Evolutionary conservation across 2,797 vertebrate species (phyloP).

Genomic region (Crocidura indochinensis): DNA sequence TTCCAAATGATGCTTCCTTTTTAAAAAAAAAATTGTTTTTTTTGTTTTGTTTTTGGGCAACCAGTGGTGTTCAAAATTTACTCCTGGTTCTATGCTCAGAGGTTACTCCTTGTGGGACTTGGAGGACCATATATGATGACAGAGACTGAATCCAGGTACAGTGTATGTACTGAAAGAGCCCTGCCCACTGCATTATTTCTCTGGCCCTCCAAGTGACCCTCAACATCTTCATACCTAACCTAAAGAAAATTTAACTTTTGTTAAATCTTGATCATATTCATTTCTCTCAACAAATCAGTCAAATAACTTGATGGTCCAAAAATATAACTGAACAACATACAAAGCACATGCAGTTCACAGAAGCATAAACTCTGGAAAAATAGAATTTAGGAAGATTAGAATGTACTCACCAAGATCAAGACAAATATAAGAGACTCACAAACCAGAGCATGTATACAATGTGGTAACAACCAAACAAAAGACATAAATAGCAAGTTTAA

Average conservation of each 20-base stretch:
- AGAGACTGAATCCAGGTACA: no score
- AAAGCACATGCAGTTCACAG: constrained; percentile 20
- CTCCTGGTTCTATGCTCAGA: no score
- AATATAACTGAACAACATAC: not conserved
- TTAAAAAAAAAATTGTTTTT: not conserved
- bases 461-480: constrained; percentile 27
- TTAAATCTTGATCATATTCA: constrained; percentile 12
- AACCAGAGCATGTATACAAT: not conserved
- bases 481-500: not conserved
- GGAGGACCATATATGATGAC: no score
- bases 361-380: not conserved
- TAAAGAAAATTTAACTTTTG: constrained; percentile 44
- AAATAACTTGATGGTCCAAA: constrained; percentile 21
- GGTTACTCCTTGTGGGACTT: no score
- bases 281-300: constrained; percentile 56
- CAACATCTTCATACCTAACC: not conserved
- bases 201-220: not conserved
- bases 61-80: no score
- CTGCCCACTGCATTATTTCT: no score
- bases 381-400: constrained; percentile 24
- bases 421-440: constrained; percentile 30
- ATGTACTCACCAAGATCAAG: constrained; percentile 30
- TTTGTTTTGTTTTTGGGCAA: no score
- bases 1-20: constrained; percentile 41
- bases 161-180: no score